Percentiles rank a stretch among this genome's conserved stretches.
These are phyloP conservation scores for Burhinus bistriatus DNA, from an alignment of 2,113 vertebrate species.

Conservation along the genomic window DNA sequence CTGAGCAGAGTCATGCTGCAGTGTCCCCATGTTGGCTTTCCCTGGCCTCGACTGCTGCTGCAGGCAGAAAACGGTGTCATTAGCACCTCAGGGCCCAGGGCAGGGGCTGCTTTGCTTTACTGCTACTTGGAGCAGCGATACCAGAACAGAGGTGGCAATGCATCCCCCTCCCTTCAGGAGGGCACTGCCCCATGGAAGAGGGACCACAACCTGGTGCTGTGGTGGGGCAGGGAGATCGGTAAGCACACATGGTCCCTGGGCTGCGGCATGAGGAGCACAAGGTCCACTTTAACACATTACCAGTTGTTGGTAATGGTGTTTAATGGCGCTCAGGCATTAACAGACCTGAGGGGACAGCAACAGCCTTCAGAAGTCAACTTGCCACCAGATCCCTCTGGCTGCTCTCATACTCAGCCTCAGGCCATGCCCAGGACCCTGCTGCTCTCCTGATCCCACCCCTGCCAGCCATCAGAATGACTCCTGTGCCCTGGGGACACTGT, in stretches of 20 bases:
- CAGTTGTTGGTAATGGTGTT: background rate
- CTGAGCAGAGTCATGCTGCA: background rate
- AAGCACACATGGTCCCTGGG: fast-evolving
- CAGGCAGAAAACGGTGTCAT: background rate
- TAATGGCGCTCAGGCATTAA: background rate
- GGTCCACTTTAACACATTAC: background rate
- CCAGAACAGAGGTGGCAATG: background rate
- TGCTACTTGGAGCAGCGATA: background rate
- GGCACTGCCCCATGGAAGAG: background rate
- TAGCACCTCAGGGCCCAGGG: background rate
- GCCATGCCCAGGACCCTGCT: background rate
- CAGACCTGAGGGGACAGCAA: background rate
- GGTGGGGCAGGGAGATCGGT: background rate
- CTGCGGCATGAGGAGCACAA: background rate
- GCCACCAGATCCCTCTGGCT: background rate
- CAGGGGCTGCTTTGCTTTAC: background rate
- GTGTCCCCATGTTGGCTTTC: background rate
- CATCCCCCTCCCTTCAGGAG: background rate
- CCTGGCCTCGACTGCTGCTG: constrained; percentile 68
- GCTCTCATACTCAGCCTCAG: background rate
- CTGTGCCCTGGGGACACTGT: background rate
- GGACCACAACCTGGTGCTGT: background rate
- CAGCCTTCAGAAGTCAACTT: background rate
- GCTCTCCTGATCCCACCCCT: background rate
- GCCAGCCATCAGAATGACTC: background rate